Base-by-base conservation (phyloP, 2,797 vertebrate species). In the Momotus momota region DNA sequence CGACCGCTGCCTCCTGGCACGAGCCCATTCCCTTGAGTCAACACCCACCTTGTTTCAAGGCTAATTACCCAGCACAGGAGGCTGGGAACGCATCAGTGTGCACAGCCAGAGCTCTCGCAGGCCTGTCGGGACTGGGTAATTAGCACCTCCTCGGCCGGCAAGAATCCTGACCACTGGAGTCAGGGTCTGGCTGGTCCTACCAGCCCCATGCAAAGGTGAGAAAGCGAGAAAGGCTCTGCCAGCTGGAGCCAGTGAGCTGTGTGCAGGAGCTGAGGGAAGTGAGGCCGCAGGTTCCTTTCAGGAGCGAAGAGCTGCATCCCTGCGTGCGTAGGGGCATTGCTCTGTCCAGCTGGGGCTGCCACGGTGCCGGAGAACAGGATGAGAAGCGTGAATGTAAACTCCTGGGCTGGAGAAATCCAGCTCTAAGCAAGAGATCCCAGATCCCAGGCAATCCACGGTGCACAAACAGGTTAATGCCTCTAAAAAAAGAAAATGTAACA, bases 31-130 rank as follows among this genome's bases (percentile, higher is more conserved):
- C 85, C 90, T 48, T 3, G 87, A 67, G 94, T 90, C 93, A 81
- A 93, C 96, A 96, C 96, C 96, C 96, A 96, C 91, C 96, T 94
- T 18, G 93, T 97, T 97, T 96, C 93, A 92, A 86, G 93, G 90
- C 90, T 94, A 92, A 97, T 97, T 97, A 96, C 73, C 89, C 94
- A 80, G 65, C 26, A 0, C 57, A 18, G 93, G 91, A 94, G 81
- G 93, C 80, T 70, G 89, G 81, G 83, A 93, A 83, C 4, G 7
- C 85, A 61, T 72, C 87, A 35, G 58, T 9, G 90, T 18, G 91
- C 85, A n/a, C 88, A 90, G 94, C 83, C 73, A 10, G 80, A 58
- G 64, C 66, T 62, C 62, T n/a, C 10, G 3, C 51, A 9, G 66
- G 73, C 52, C 86, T 86, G 87, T 86, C 81, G 43, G 38, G 46